Evolutionary conservation across 2,888 invertebrate species (phyloP).

Genomic region (Scaptomyza flava): DNA sequence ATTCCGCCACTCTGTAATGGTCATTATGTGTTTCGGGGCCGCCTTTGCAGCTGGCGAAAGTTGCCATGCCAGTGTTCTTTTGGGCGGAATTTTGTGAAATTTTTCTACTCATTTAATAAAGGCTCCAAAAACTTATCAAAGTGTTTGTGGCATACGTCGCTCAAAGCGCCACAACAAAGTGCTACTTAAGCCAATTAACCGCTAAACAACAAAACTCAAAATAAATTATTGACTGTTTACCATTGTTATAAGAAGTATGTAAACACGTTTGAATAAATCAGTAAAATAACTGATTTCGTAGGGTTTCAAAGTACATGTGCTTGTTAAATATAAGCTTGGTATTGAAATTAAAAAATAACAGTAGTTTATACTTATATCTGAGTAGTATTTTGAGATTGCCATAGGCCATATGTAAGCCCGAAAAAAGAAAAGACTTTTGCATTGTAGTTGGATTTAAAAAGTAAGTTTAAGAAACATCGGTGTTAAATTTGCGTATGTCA

Average conservation of each 20-base stretch:
- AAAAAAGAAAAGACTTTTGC: too few species aligned
- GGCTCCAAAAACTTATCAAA: constrained; percentile 46
- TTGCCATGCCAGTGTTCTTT: constrained; percentile 26
- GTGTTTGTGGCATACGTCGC: constrained; percentile 25
- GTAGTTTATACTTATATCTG: too few species aligned
- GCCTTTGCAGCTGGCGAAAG: constrained; percentile 24
- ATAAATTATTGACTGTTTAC: neutral
- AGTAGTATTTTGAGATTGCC: too few species aligned
- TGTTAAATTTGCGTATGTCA: too few species aligned
- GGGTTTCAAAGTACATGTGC: too few species aligned
- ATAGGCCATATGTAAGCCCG: too few species aligned
- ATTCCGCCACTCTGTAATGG: constrained; percentile 37
- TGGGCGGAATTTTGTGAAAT: constrained; percentile 13
- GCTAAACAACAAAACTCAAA: constrained; percentile 5
- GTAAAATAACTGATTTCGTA: neutral
- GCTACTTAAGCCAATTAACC: constrained; percentile 19
- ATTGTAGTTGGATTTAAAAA: too few species aligned
- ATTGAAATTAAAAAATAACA: too few species aligned
- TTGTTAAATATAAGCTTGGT: too few species aligned
- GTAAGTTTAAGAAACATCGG: too few species aligned
- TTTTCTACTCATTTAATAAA: constrained; percentile 19
- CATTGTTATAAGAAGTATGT: too few species aligned
- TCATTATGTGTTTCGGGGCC: constrained; percentile 41
- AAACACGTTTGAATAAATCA: too few species aligned
- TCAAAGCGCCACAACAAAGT: constrained; percentile 17